Conservation (phyloP, 2,113 vertebrate genomes). For the Enhydra lutris region DNA sequence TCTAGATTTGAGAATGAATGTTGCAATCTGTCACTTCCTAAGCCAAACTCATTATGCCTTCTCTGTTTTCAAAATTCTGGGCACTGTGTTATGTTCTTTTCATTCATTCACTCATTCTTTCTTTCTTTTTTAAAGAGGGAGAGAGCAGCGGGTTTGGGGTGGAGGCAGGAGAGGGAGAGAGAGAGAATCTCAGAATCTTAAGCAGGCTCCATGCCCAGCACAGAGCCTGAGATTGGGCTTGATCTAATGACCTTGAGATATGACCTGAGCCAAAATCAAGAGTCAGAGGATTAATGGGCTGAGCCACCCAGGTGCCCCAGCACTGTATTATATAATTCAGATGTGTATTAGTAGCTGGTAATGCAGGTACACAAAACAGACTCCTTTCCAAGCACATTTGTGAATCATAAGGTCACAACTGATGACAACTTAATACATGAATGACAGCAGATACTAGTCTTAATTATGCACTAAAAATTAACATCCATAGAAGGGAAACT, state of each 20-base stretch:
- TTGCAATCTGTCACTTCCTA: background rate
- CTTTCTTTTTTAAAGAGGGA: background rate
- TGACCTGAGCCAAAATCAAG: background rate
- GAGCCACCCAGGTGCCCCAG: background rate
- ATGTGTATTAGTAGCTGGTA: slow-evolving; percentile 6
- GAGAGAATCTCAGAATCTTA: background rate
- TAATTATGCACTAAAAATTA: background rate
- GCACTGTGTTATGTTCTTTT: background rate
- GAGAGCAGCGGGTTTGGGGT: accelerated
- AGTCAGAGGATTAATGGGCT: background rate
- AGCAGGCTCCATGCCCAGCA: background rate
- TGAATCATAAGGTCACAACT: background rate
- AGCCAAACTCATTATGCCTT: background rate
- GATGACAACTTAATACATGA: slow-evolving; percentile 4
- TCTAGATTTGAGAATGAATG: background rate
- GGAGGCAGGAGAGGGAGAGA: background rate
- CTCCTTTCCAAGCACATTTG: slow-evolving; percentile 28
- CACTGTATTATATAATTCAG: background rate
- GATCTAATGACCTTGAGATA: background rate
- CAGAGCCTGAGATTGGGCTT: background rate
- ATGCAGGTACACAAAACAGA: background rate
- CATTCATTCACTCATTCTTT: no score
- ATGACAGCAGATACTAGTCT: background rate
- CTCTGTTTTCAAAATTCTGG: background rate
- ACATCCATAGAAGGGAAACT: background rate